These are phyloP conservation scores for Cataglyphis altisquamis DNA, from an alignment of 2,888 invertebrate genomes.

Conservation along the genomic window DNA sequence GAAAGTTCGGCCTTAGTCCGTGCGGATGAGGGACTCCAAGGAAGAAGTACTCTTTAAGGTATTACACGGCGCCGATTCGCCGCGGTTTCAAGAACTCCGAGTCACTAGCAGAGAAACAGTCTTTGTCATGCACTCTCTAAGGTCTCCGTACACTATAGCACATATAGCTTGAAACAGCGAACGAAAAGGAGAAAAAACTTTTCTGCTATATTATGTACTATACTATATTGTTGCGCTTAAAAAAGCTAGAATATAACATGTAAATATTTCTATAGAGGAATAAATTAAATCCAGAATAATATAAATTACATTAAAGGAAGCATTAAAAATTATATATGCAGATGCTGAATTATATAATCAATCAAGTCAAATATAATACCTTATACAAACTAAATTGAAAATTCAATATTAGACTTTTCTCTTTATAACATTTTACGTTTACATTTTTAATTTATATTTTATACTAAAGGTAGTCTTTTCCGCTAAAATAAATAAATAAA, in stretches of 20 bases:
- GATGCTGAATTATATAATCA: no score
- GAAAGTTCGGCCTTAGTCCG: slow-evolving; percentile 50
- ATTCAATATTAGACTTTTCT: no score
- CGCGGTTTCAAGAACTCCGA: slow-evolving; percentile 47
- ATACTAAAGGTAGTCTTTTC: no score
- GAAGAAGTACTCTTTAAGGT: slow-evolving; percentile 57
- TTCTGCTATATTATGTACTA: background rate
- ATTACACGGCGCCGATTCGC: slow-evolving; percentile 48
- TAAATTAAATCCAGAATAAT: background rate
- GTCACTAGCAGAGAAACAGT: slow-evolving; percentile 39
- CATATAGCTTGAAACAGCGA: background rate
- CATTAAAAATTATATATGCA: background rate
- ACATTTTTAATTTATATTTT: no score
- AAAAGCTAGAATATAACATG: background rate
- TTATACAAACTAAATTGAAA: no score
- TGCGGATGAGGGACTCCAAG: slow-evolving; percentile 27
- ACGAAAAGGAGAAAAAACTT: background rate
- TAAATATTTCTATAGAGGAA: background rate
- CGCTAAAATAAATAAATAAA: no score
- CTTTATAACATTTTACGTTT: no score
- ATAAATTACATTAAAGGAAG: background rate
- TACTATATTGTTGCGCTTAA: background rate
- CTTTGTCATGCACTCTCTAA: slow-evolving; percentile 28
- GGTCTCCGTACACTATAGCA: background rate
- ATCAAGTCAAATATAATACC: no score